These are phyloP conservation scores for Pycnomerus fuliginosus DNA, from an alignment of 2,888 invertebrate species.

Conservation along the genomic window DNA sequence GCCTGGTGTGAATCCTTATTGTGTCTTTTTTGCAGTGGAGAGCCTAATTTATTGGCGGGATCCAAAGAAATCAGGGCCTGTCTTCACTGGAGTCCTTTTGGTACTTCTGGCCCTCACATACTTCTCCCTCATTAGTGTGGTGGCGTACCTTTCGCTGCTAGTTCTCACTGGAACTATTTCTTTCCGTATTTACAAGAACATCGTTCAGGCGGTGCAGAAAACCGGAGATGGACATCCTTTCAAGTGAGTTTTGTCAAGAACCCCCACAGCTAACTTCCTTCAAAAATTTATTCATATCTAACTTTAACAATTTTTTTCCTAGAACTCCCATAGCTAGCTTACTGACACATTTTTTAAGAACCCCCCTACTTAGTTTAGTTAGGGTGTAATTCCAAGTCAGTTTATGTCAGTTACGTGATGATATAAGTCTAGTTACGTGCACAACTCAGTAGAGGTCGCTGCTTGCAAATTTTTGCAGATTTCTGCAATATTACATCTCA, in stretches of 20 bases:
- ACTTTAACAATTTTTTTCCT: too few species aligned
- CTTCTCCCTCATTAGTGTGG: constrained; percentile 93
- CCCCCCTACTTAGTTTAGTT: not conserved
- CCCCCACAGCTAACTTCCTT: too few species aligned
- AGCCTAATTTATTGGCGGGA: constrained; percentile 98
- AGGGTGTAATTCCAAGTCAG: too few species aligned
- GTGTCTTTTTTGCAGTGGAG: constrained; percentile 70
- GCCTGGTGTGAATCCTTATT: not conserved
- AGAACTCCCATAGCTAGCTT: too few species aligned
- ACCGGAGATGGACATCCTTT: constrained; percentile 96
- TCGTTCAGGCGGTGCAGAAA: constrained; percentile 94
- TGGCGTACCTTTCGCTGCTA: constrained; percentile 88
- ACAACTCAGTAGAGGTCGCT: too few species aligned
- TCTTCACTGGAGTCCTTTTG: constrained; percentile 86
- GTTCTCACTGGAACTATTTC: constrained; percentile 83
- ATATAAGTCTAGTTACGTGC: too few species aligned
- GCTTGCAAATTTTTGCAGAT: too few species aligned
- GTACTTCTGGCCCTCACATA: constrained; percentile 91
- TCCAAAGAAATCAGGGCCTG: constrained; percentile 90
- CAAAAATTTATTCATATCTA: too few species aligned
- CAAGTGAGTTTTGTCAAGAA: too few species aligned
- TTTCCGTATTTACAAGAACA: constrained; percentile 95
- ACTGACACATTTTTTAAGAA: not conserved
- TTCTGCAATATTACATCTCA: too few species aligned
- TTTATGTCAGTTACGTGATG: too few species aligned